A percentile compares a stretch with the other conserved stretches of the same genome.
Evolutionary conservation across 2,113 vertebrate species (phyloP).

Genomic region (Leucosticte australis): DNA sequence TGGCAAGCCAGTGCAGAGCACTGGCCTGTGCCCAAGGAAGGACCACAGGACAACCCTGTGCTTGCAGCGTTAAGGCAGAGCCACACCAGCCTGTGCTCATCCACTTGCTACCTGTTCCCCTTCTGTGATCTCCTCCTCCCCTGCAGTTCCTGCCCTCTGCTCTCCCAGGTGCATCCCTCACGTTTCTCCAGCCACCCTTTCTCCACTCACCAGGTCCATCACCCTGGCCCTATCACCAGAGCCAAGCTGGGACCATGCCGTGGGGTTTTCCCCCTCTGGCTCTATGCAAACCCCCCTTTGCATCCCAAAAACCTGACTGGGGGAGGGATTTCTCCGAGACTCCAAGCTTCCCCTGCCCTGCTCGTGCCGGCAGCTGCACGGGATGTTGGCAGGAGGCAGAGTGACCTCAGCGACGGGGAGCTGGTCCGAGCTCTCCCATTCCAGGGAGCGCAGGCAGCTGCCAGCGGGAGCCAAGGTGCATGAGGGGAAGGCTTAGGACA

Average conservation of each 20-base stretch:
- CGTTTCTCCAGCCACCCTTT: not conserved
- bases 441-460: not conserved
- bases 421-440: not conserved
- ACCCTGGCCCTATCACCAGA: not conserved
- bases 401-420: not conserved
- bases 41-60: accelerated
- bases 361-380: not conserved
- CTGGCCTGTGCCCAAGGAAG: not conserved
- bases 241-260: not conserved
- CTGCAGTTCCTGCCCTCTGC: not conserved
- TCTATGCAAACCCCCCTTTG: not conserved
- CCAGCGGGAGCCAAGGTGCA: not conserved
- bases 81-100: not conserved
- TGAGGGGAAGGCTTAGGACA: slow-evolving; percentile 29
- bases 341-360: accelerated
- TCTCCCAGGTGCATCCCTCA: not conserved
- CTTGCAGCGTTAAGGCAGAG: not conserved
- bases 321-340: not conserved
- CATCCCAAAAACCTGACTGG: not conserved
- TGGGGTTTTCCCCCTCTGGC: not conserved
- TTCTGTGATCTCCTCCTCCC: not conserved
- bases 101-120: not conserved
- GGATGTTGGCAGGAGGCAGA: not conserved
- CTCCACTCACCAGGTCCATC: not conserved
- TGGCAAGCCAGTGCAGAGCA: not conserved